Percentiles rank a stretch among this genome's conserved stretches.
Conservation (phyloP, 2,113 vertebrate genomes). For the Pyrgilauda ruficollis region DNA sequence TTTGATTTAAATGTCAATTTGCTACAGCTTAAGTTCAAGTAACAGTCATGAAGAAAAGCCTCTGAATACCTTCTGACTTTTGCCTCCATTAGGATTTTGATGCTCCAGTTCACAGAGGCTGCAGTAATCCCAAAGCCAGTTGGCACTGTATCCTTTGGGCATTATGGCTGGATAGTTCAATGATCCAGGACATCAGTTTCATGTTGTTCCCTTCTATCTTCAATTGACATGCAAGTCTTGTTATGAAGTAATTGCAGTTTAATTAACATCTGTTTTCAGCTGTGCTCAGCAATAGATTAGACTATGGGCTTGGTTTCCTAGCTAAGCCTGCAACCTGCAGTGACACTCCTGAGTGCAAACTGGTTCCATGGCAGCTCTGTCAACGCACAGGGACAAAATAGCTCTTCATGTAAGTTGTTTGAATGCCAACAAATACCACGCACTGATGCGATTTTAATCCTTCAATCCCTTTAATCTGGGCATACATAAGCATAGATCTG, state of each 20-base stretch:
- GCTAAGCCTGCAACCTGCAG: neutral
- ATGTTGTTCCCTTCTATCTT: neutral
- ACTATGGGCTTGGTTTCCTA: neutral
- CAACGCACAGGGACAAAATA: neutral
- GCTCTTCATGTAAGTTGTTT: neutral
- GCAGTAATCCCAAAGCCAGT: neutral
- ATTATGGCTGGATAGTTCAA: neutral
- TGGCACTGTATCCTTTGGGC: neutral
- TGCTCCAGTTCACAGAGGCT: neutral
- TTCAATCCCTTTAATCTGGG: neutral
- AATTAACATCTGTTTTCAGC: slow-evolving; percentile 12
- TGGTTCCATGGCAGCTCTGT: neutral
- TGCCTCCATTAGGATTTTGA: neutral
- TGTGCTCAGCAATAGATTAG: neutral
- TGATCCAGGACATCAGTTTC: neutral
- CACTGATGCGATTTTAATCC: neutral
- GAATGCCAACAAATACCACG: neutral
- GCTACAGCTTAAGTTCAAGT: neutral
- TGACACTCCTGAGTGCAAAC: neutral
- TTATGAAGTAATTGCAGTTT: neutral
- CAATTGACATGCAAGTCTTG: neutral
- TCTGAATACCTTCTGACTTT: neutral
- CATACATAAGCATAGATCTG: neutral
- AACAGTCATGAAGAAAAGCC: neutral
- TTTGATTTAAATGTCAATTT: neutral